Conservation (phyloP, 2,888 invertebrate genomes). For the Dasypolia templi region DNA sequence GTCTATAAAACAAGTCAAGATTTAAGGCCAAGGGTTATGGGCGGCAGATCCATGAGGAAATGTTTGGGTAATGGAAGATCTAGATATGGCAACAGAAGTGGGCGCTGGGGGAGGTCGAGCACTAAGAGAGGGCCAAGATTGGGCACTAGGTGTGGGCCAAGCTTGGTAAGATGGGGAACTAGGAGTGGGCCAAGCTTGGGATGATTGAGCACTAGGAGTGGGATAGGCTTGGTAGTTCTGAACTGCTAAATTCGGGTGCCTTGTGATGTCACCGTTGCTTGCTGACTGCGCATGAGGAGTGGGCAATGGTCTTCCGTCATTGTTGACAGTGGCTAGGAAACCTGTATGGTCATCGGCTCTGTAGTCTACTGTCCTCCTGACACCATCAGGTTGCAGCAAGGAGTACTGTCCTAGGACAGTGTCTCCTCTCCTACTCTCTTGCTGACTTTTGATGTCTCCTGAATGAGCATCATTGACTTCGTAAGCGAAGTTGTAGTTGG, state of each 20-base stretch:
- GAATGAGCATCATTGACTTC: constrained; percentile 89
- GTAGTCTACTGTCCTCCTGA: constrained; percentile 89
- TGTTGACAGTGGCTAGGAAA: constrained; percentile 89
- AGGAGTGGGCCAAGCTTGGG: constrained; percentile 63
- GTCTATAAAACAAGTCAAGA: neutral
- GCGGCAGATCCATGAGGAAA: constrained; percentile 71
- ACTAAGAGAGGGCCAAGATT: constrained; percentile 52
- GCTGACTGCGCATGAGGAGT: constrained; percentile 23
- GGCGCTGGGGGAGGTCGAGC: constrained; percentile 65
- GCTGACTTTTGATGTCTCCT: constrained; percentile 90
- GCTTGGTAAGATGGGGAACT: constrained; percentile 45
- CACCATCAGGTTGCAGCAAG: constrained; percentile 89
- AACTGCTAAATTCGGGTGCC: constrained; percentile 24
- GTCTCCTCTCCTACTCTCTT: constrained; percentile 88
- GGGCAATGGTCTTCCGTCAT: constrained; percentile 70
- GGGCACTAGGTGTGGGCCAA: constrained; percentile 47
- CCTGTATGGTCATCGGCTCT: constrained; percentile 89
- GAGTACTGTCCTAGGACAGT: constrained; percentile 90
- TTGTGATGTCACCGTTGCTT: constrained; percentile 39
- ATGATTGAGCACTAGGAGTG: constrained; percentile 23
- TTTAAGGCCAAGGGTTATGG: constrained; percentile 77
- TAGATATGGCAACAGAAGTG: constrained; percentile 77
- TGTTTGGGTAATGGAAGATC: constrained; percentile 80
- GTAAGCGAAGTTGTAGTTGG: constrained; percentile 90
- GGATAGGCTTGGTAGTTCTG: constrained; percentile 41